phyloP scores from a whole-genome alignment of 2,113 vertebrate species.

The Genyomyrus donnyi region DNA sequence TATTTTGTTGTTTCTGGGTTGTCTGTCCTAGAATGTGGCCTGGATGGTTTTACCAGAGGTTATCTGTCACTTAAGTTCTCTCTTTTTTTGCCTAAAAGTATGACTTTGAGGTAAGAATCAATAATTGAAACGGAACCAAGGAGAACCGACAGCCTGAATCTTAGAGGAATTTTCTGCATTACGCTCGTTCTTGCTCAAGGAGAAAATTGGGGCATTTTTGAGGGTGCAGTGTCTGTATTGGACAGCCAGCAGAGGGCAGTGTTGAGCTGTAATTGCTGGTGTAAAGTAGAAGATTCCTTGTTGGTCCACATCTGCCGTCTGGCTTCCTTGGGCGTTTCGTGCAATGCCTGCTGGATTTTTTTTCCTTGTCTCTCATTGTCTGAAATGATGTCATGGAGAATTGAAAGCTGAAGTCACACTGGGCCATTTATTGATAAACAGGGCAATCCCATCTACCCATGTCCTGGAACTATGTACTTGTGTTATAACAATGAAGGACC shows the following conservation, averaged over 20 bases:
- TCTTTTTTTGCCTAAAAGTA: background rate
- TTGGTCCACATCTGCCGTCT: background rate
- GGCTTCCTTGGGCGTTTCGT: background rate
- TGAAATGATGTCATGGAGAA: background rate
- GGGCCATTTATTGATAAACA: background rate
- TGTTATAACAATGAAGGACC: background rate
- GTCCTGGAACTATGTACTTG: background rate
- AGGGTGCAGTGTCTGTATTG: background rate
- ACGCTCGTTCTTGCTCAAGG: background rate
- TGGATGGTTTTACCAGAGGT: background rate
- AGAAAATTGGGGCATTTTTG: background rate
- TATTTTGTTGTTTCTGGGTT: background rate
- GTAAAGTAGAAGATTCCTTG: background rate
- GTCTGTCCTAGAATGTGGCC: background rate
- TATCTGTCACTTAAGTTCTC: background rate
- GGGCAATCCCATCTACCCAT: background rate
- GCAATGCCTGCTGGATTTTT: background rate
- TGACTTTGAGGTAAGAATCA: background rate
- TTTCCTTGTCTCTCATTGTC: background rate
- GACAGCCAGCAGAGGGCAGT: constrained; percentile 13
- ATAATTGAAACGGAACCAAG: background rate
- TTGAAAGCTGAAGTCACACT: background rate
- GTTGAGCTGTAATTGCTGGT: background rate
- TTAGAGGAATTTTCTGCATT: background rate
- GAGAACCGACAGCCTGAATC: background rate